phyloP scores from a whole-genome alignment of 2,888 invertebrate genomes.

The Epinotia ramella region DNA sequence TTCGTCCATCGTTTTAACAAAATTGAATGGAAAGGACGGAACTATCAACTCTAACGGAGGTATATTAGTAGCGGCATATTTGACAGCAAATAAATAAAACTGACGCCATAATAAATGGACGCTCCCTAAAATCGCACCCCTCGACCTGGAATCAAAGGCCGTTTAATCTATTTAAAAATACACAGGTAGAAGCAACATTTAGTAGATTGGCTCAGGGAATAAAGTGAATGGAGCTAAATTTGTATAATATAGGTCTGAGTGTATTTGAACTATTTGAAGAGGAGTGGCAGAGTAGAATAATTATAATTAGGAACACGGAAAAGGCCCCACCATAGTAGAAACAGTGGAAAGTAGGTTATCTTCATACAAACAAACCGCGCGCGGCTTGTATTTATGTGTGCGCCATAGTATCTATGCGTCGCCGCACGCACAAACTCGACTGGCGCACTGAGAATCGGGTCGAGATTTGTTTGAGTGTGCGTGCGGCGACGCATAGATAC shows the following conservation, averaged over 20 bases:
- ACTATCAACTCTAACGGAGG: neutral
- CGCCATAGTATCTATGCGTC: no score
- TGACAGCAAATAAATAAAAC: conserved; percentile 26
- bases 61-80: neutral
- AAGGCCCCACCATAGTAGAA: neutral
- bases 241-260: neutral
- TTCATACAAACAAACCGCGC: no score
- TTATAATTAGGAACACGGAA: neutral
- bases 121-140: conserved; percentile 34
- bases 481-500: no score
- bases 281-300: neutral
- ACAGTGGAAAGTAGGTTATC: no score
- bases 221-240: neutral
- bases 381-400: no score
- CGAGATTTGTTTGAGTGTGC: no score
- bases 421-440: no score
- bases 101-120: conserved; percentile 12
- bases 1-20: neutral
- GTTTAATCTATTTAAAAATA: conserved; percentile 20
- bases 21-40: neutral
- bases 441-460: no score
- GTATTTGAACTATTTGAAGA: no score
- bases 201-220: neutral
- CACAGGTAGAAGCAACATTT: neutral
- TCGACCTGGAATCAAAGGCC: conserved; percentile 1